These are phyloP conservation scores for Axea sp. DNA, from an alignment of 2,888 invertebrate species.

Conservation along the genomic window DNA sequence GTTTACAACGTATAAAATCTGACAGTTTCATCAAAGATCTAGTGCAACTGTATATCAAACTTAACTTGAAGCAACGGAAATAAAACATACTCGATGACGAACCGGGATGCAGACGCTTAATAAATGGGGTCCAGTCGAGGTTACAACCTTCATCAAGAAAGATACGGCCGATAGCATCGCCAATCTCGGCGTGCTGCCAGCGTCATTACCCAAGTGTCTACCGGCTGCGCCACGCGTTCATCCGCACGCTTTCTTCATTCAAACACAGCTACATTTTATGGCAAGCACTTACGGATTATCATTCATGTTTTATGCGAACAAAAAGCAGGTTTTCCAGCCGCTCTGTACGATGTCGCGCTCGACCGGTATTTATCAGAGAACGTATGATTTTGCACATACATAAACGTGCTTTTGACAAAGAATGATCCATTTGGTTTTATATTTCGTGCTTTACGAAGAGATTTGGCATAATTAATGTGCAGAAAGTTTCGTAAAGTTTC, in stretches of 20 bases:
- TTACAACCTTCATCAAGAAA: conserved; percentile 76
- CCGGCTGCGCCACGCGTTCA: conserved; percentile 63
- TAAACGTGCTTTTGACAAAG: conserved; percentile 30
- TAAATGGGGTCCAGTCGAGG: conserved; percentile 73
- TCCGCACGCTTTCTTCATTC: conserved; percentile 47
- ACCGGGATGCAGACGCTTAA: conserved; percentile 64
- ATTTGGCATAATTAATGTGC: conserved; percentile 46
- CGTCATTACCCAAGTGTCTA: conserved; percentile 70
- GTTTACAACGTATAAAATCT: conserved; percentile 19
- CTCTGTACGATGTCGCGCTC: conserved; percentile 48
- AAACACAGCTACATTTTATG: conserved; percentile 44
- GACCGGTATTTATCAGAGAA: conserved; percentile 48
- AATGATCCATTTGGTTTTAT: conserved; percentile 51
- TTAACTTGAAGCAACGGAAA: conserved; percentile 32
- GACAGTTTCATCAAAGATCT: conserved; percentile 24
- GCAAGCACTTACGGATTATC: conserved; percentile 51
- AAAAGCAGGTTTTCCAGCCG: conserved; percentile 47
- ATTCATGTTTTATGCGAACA: conserved; percentile 48
- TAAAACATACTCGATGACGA: conserved; percentile 49
- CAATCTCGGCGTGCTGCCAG: conserved; percentile 73
- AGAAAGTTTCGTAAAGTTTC: conserved; percentile 18
- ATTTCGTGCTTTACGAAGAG: conserved; percentile 38
- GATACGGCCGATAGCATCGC: conserved; percentile 74
- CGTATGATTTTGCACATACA: conserved; percentile 25
- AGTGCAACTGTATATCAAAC: conserved; percentile 46